Conservation (phyloP, 2,888 invertebrate species). For the Ochropleura leucogaster region DNA sequence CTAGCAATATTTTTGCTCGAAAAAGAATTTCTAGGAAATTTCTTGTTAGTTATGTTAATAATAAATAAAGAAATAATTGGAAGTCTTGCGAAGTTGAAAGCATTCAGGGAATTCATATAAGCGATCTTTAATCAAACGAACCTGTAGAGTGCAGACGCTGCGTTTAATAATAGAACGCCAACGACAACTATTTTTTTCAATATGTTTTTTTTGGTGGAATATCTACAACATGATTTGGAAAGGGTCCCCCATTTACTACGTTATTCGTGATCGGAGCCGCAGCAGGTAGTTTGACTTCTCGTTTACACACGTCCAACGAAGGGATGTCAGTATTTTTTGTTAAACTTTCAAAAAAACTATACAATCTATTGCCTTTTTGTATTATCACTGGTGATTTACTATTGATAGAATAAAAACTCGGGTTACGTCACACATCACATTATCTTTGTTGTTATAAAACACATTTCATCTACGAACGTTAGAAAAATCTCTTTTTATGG, state of each 20-base stretch:
- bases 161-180: slow-evolving; percentile 52
- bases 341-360: slow-evolving; percentile 33
- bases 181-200: slow-evolving; percentile 48
- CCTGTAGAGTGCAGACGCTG: slow-evolving; percentile 31
- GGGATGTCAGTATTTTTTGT: slow-evolving; percentile 54
- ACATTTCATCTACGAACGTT: neutral
- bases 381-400: slow-evolving; percentile 52
- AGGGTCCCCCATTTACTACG: slow-evolving; percentile 42
- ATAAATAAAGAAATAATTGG: slow-evolving; percentile 11
- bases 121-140: slow-evolving; percentile 39
- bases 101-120: slow-evolving; percentile 28
- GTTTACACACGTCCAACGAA: slow-evolving; percentile 53
- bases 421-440: slow-evolving; percentile 31
- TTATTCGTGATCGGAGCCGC: slow-evolving; percentile 50
- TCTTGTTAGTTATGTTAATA: neutral
- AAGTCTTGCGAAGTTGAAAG: slow-evolving; percentile 22
- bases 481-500: neutral
- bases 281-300: slow-evolving; percentile 66
- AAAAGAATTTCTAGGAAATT: slow-evolving; percentile 8
- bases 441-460: neutral
- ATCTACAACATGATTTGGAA: slow-evolving; percentile 43
- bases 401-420: slow-evolving; percentile 37
- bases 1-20: neutral
- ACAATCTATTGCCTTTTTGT: slow-evolving; percentile 55
- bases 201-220: slow-evolving; percentile 42